Base-by-base conservation (phyloP, 2,888 invertebrate genomes). In the Platycheirus albimanus region DNA sequence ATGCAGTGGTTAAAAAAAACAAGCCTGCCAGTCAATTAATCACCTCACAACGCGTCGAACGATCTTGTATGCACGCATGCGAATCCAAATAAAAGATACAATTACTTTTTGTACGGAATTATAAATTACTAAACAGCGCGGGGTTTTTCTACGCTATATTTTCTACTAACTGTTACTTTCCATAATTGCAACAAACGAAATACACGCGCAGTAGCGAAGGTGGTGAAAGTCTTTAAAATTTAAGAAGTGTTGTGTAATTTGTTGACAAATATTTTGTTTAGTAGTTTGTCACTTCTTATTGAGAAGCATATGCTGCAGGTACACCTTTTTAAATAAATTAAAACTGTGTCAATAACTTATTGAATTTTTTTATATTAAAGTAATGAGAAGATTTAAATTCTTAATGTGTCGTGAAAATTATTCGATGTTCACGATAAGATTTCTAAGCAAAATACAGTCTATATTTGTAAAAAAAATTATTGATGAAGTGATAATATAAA, bases 161-260 rank as follows among this genome's bases (percentile, higher is more conserved):
- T 11, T 47, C 15, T n/a, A 33, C 63, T 54, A 47, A 43, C 54
- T 77, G 58, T 77, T 81, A 69, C 81, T 81, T 81, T 81, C 81
- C 72, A 77, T 83, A 72, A 15, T 41, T 41, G 38, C 54, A 52
- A 52, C 70, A 19, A 20, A 8, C 36, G n/a, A 20, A 38, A 38
- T 36, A n/a, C 17, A 56, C 38, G 13, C 36, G 30, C 20, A 38
- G 13, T 8, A 45, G 19, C 28, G 61, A 30, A 45, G 58, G 61
- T 45, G 61, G 81, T 77, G 81, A 83, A 83, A 83, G 81, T 83
- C 47, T 61, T 45, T 30, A 45, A 64, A 72, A 36, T 36, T n/a
- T 13, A 56, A 43, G 8, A n/a, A 41, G 20, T 71, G 19, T 70
- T 61, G 41, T 43, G 36, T 56, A 19, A 52, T 52, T 70, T 58